Base-by-base conservation (phyloP, 2,113 vertebrate genomes). In the Myrmophylax atrothorax region DNA sequence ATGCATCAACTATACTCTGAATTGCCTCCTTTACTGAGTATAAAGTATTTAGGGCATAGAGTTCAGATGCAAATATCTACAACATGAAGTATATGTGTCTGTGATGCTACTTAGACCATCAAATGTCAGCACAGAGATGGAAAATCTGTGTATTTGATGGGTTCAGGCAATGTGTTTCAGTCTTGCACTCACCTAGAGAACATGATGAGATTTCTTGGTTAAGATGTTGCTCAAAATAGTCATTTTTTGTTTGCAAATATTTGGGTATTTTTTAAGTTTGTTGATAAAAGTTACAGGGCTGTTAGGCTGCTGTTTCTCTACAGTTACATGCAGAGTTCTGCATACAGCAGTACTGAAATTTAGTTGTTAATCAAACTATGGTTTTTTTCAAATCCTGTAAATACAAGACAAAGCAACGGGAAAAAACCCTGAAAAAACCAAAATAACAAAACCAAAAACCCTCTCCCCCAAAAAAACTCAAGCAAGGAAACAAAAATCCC, bases 41-140 rank as follows among this genome's bases (percentile, higher is more conserved):
- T 26, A 55, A 67, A 50, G 18, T 42, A 50, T 18, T 23, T 46
- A 52, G 15, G 47, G 12, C 8, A 5, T 7, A 29, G n/a, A n/a
- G 12, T 20, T 86, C 18, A 66, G 25, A 31, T 26, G 12, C 10
- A 49, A 49, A 17, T 23, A 37, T 9, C 23, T 44, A 31, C 33
- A 64, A 7, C 16, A 20, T 37, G 16, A 46, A 0, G 0, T 24
- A 40, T 2, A 4, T 2, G 1, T 3, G 24, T 14, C 28, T 26
- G 5, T 59, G 56, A 53, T 59, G 13, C 4, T 53, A 24, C 6
- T 6, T 40, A 25, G 37, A 88, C 26, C 44, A 59, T 9, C 1
- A 2, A 74, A 12, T 12, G 2, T 42, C n/a, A 88, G 6, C 37
- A 78, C 7, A 78, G 47, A 70, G 10, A 37, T 52, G 18, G n/a